Percentiles rank a stretch among this genome's conserved stretches.
phyloP scores from a whole-genome alignment of 2,113 vertebrate species.

The Aepyceros melampus region DNA sequence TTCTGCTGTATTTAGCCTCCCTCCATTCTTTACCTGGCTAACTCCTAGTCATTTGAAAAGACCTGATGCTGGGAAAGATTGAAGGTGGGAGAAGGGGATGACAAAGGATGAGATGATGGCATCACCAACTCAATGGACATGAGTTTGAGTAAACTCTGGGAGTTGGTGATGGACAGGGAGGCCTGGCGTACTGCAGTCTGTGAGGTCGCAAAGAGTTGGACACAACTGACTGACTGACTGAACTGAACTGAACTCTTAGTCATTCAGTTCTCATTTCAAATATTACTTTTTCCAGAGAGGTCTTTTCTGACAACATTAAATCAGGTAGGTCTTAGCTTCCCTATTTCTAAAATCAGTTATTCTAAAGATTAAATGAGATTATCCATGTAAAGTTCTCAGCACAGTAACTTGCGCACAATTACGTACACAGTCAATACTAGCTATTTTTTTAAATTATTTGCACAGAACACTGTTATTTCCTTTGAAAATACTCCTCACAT shows the following conservation, averaged over 20 bases:
- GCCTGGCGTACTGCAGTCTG: background rate
- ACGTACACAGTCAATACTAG: background rate
- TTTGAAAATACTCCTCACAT: constrained; percentile 12
- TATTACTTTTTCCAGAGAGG: background rate
- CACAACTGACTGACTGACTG: background rate
- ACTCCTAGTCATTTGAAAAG: background rate
- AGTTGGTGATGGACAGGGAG: background rate
- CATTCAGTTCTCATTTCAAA: constrained; percentile 7
- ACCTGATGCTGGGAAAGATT: background rate
- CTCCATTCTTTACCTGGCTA: constrained; percentile 19
- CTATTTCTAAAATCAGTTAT: constrained; percentile 21
- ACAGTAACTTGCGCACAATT: background rate
- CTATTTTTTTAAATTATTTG: background rate
- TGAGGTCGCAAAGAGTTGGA: background rate
- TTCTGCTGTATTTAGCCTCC: background rate
- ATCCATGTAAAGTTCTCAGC: background rate
- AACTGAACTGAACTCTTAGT: background rate
- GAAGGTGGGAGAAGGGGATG: background rate
- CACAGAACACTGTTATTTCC: background rate
- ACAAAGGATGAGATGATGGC: background rate
- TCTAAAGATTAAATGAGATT: constrained; percentile 29
- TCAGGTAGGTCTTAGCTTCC: background rate
- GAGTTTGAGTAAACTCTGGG: background rate
- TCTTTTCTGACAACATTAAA: constrained; percentile 17
- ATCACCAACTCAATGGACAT: background rate